Conservation (phyloP, 2,888 invertebrate species). For the Volucella bombylans region DNA sequence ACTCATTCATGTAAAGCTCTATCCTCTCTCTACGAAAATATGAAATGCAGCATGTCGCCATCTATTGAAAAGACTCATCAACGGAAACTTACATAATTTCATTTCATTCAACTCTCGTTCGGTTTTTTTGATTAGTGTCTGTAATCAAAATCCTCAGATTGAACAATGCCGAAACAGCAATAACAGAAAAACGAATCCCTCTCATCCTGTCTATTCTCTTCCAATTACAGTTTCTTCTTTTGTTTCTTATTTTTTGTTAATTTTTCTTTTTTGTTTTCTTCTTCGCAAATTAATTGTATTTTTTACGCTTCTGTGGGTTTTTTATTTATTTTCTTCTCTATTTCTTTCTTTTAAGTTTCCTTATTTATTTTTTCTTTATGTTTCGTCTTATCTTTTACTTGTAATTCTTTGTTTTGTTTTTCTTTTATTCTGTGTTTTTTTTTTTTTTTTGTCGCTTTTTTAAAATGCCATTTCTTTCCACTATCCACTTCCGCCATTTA, state of each 20-base stretch:
- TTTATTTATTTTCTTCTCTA: slow-evolving; percentile 23
- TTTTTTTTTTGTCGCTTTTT: neutral
- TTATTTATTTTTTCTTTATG: slow-evolving; percentile 11
- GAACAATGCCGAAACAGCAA: slow-evolving; percentile 30
- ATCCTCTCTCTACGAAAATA: too few relatives aligned
- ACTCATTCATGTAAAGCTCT: too few relatives aligned
- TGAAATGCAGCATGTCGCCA: slow-evolving; percentile 1
- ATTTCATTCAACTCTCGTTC: slow-evolving; percentile 51
- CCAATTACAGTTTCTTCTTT: slow-evolving; percentile 21
- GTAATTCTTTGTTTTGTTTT: slow-evolving; percentile 36
- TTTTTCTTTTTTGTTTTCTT: slow-evolving; percentile 41
- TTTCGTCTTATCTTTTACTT: slow-evolving; percentile 7
- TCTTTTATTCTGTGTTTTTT: slow-evolving; percentile 27
- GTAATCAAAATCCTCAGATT: slow-evolving; percentile 41
- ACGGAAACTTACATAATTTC: slow-evolving; percentile 22
- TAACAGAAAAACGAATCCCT: slow-evolving; percentile 12
- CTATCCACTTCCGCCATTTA: slow-evolving; percentile 22
- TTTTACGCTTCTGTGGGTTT: slow-evolving; percentile 46
- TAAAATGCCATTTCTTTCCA: slow-evolving; percentile 17
- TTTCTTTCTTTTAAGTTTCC: slow-evolving; percentile 24
- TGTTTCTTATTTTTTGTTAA: slow-evolving; percentile 62
- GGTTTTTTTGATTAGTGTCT: slow-evolving; percentile 38
- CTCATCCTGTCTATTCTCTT: slow-evolving; percentile 24
- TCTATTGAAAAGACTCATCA: slow-evolving; percentile 4
- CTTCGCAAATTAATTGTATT: slow-evolving; percentile 70